Base-by-base conservation (phyloP, 2,113 vertebrate genomes). In the Actenoides hombroni region DNA sequence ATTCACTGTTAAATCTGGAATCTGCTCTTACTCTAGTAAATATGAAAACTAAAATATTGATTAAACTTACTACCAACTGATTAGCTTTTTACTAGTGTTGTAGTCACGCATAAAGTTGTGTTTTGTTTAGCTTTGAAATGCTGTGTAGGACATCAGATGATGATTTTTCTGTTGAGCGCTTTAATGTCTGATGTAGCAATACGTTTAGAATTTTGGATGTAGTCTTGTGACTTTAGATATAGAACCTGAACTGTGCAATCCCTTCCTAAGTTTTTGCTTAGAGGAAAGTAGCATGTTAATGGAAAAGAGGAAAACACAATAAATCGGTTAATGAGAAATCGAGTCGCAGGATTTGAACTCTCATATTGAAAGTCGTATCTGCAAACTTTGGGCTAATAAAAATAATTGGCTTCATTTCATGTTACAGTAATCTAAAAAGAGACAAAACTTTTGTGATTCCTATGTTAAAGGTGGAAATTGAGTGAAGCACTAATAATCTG, bases 401-500 rank as follows among this genome's bases (percentile, higher is more conserved):
- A 42, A 54, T 3, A 77, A 33, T 9, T 1, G 0, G 35, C 53
- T 76, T 70, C 19, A 70, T 67, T 67, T 65, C 8, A 31, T 63
- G 14, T 64, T 73, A 56, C 4, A 35, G 12, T 75, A 60, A 24
- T 53, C 11, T 60, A 57, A 81, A 74, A 83, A 76, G 51, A 57
- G 24, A 25, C 8, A 48, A 73, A 79, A 23, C 21, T 16, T 77
- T 56, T 94, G 53, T 46, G 57, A 60, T 67, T 94, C 12, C 1
- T 85, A 12, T 54, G 40, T 68, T 83, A 23, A 60, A 20, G 68
- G 85, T 10, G 68, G 37, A 71, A 83, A 61, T 10, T 51, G 68
- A 92, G 23, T 89, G 54, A 96, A 93, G 53, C 70, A 46, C 46
- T 70, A 92, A 51, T 92, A 86, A 93, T 86, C 40, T 83, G 44